These are phyloP conservation scores for Ceriagrion tenellum DNA, from an alignment of 2,888 invertebrate species.

Conservation along the genomic window DNA sequence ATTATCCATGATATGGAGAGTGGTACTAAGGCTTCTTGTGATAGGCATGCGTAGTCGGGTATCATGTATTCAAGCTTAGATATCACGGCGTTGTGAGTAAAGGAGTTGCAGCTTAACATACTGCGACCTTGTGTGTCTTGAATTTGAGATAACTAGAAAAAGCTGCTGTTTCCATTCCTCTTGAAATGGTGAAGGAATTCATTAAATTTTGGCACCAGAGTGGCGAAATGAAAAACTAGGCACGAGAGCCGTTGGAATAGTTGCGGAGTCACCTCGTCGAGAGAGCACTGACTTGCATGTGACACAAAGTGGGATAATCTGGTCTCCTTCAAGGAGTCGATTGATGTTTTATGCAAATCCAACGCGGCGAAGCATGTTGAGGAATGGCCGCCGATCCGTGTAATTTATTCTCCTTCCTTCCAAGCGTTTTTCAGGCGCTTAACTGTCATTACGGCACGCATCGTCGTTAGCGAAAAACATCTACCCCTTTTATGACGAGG, in stretches of 20 bases:
- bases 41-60: too few species aligned
- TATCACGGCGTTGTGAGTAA: too few species aligned
- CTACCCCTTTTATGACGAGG: neutral
- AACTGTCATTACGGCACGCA: constrained; percentile 13
- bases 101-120: too few species aligned
- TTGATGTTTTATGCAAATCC: constrained; percentile 63
- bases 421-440: neutral
- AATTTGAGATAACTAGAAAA: too few species aligned
- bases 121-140: too few species aligned
- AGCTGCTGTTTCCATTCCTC: neutral
- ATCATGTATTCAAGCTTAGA: too few species aligned
- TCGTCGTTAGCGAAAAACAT: constrained; percentile 6
- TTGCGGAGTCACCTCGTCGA: constrained; percentile 18
- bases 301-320: constrained; percentile 36
- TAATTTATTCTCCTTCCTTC: constrained; percentile 54
- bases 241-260: neutral
- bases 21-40: too few species aligned
- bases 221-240: neutral
- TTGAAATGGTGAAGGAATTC: neutral
- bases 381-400: constrained; percentile 48
- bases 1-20: too few species aligned
- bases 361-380: neutral
- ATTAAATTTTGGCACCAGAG: neutral
- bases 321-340: constrained; percentile 37
- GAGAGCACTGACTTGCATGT: neutral